Evolutionary conservation across 1,140 invertebrate genomes (phyloP), one percentile per base, ranked within the genome.

Genomic region (Ceratosolen solmsi): DNA sequence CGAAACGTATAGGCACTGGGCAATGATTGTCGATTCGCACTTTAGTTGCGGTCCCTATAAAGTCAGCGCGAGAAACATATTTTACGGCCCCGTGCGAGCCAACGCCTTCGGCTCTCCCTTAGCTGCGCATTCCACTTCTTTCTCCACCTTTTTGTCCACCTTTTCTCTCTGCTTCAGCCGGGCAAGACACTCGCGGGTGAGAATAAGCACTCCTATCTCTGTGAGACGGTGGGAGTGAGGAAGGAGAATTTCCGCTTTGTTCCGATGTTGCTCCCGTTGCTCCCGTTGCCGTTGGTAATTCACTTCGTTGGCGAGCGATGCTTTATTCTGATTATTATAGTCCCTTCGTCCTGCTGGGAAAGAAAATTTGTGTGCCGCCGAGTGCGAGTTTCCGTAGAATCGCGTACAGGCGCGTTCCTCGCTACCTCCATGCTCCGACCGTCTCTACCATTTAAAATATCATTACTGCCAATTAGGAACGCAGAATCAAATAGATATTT

Each of bases 11-110:
- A 74, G 41, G 27, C 74, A 81, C 75, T 81, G 41, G 56, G 74
- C 63, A 74, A 73, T 22, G 73, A 56, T 79, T 33, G 46, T 74
- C 76, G 65, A 82, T 83, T 65, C 65, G 81, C 81, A 74, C 76
- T 58, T 46, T 79, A 56, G 70, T 77, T 70, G 9, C 49, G 33
- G 49, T 15, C 54, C 46, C 11, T 60, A 79, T 54, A 56, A 41
- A 71, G 33, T 2, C 36, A 4, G n/a, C 77, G 79, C 86, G 87
- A 84, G 83, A 86, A 87, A 87, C 86, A 86, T 86, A n/a, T n/a
- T n/a, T 86, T 86, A 82, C 86, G 82, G 77, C 77, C 65, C 46
- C 8, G 60, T 27, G 60, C 60, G 33, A 71, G 49, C 51, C 58
- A 60, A 36, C 73, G 73, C 60, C 60, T 83, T 58, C 82, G n/a